Evolutionary conservation across 2,113 vertebrate genomes (phyloP).

Genomic region (Haliaeetus leucogaster): DNA sequence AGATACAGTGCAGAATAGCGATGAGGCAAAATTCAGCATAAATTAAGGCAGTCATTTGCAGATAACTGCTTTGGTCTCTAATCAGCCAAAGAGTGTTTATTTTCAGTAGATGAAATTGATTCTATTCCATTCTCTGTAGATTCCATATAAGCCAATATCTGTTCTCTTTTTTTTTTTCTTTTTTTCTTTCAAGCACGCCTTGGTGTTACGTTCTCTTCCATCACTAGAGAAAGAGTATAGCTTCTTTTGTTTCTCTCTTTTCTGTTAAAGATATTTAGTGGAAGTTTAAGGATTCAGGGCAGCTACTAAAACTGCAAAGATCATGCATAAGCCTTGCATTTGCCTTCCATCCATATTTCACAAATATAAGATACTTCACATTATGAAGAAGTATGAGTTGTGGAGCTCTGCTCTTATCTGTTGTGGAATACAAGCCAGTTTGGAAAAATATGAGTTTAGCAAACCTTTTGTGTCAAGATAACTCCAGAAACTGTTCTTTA

Average conservation of each 20-base stretch:
- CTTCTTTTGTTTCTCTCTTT: not conserved
- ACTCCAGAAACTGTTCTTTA: not conserved
- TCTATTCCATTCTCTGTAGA: not conserved
- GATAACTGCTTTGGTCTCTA: not conserved
- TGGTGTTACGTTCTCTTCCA: not conserved
- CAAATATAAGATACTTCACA: not conserved
- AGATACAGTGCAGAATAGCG: not conserved
- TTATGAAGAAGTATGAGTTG: not conserved
- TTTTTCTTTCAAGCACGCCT: not conserved
- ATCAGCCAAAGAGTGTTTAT: not conserved
- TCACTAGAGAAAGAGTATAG: not conserved
- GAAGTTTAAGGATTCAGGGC: not conserved
- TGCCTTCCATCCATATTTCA: not conserved
- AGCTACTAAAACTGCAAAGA: not conserved
- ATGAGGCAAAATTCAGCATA: slow-evolving; percentile 20
- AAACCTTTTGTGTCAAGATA: not conserved
- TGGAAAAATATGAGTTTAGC: not conserved
- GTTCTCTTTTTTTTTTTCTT: rapidly evolving
- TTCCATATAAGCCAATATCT: not conserved
- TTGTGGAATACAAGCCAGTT: not conserved
- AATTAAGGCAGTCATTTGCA: slow-evolving; percentile 2
- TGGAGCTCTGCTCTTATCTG: not conserved
- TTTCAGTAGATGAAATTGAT: not conserved
- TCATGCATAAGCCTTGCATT: not conserved
- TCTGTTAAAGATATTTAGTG: not conserved